Evolutionary conservation across 2,113 vertebrate genomes (phyloP).

Genomic region (Nycticorax nycticorax): DNA sequence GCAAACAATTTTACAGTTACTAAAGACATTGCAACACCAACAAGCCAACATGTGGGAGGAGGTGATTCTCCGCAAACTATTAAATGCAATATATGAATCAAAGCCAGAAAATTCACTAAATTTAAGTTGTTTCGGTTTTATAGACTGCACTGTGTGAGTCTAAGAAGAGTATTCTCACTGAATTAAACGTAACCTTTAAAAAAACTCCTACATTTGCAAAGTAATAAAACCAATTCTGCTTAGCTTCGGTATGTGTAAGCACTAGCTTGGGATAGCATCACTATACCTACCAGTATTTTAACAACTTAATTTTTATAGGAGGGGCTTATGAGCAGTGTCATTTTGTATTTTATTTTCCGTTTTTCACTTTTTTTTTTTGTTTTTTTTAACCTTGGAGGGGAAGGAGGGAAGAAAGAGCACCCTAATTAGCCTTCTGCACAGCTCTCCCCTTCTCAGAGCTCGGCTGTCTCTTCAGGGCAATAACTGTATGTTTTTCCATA

Average conservation of each 20-base stretch:
- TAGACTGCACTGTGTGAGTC: background rate
- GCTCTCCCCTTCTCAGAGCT: background rate
- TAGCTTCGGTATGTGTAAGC: background rate
- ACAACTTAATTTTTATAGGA: background rate
- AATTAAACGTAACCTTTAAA: background rate
- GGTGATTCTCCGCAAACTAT: background rate
- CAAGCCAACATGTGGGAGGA: background rate
- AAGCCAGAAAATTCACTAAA: background rate
- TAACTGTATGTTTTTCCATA: background rate
- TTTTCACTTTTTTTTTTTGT: background rate
- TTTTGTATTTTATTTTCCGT: background rate
- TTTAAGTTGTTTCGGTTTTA: background rate
- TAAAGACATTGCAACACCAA: background rate
- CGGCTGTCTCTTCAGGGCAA: background rate
- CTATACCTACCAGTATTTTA: background rate
- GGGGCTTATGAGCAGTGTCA: background rate
- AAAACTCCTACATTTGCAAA: background rate
- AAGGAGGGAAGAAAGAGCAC: background rate
- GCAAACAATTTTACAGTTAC: background rate
- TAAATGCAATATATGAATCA: background rate
- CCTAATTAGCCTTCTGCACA: background rate
- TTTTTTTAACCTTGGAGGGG: background rate
- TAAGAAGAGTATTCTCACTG: background rate
- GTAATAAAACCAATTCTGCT: background rate
- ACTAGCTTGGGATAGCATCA: background rate